Evolutionary conservation across 2,113 vertebrate genomes (phyloP).

Genomic region (Spheniscus mendiculus): DNA sequence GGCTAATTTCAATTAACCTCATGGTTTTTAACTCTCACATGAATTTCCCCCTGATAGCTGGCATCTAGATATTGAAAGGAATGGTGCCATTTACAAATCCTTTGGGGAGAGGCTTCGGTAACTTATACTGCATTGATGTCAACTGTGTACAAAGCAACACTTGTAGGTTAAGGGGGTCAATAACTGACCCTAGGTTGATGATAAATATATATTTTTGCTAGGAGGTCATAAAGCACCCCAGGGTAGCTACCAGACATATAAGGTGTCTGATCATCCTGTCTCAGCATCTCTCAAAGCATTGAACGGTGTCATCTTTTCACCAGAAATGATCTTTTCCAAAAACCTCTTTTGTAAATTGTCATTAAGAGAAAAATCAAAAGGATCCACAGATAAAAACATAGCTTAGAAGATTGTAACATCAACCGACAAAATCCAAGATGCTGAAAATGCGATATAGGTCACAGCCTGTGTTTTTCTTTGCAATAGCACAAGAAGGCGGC

Average conservation of each 20-base stretch:
- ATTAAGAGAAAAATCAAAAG: neutral
- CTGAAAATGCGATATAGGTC: neutral
- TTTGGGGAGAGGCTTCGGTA: neutral
- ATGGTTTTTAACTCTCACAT: conserved; percentile 1
- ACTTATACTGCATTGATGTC: neutral
- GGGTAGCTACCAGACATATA: neutral
- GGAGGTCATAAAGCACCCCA: neutral
- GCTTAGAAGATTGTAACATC: neutral
- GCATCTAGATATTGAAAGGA: neutral
- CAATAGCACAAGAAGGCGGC: neutral
- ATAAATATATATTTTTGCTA: neutral
- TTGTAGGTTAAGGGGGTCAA: neutral
- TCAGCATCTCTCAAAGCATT: neutral
- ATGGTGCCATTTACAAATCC: neutral
- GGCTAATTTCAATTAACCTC: conserved; percentile 48
- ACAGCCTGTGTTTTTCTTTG: neutral
- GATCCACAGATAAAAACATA: neutral
- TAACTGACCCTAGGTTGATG: neutral
- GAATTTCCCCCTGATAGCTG: neutral
- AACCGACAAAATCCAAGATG: neutral
- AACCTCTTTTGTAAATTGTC: neutral
- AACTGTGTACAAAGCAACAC: neutral
- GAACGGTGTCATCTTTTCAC: neutral
- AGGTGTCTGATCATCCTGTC: neutral
- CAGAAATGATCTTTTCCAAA: neutral